Conservation (phyloP, 2,888 invertebrate genomes). For the Pseudanteris insignis region DNA sequence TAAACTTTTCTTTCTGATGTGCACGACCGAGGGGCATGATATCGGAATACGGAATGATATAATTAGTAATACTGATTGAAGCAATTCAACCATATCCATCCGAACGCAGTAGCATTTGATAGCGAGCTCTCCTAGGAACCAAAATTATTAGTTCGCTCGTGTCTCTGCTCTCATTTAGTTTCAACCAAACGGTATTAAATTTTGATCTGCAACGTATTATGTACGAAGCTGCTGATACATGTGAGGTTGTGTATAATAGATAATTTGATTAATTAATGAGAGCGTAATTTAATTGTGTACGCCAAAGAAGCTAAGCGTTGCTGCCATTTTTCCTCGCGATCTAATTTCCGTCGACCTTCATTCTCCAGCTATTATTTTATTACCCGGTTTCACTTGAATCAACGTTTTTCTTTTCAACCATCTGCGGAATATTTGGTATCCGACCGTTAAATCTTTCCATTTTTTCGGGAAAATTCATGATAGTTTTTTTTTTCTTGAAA, state of each 20-base stretch:
- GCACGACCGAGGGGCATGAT: conserved; percentile 31
- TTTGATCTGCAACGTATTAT: conserved; percentile 38
- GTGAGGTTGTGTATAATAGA: conserved; percentile 12
- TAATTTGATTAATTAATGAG: conserved; percentile 30
- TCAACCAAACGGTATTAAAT: conserved; percentile 42
- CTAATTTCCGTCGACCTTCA: too few species aligned
- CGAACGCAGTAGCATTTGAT: conserved; percentile 35
- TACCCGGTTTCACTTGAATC: too few species aligned
- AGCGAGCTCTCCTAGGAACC: conserved; percentile 44
- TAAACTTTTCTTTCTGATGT: conserved; percentile 36
- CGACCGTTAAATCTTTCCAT: too few species aligned
- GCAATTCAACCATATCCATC: conserved; percentile 45
- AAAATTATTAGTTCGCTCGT: conserved; percentile 50
- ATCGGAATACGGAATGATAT: conserved; percentile 54
- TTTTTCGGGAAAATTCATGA: too few species aligned
- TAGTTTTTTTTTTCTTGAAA: too few species aligned
- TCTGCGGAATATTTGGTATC: too few species aligned
- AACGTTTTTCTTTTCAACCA: too few species aligned
- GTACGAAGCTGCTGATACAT: conserved; percentile 14
- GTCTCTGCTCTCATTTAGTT: conserved; percentile 47
- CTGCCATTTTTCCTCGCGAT: too few species aligned
- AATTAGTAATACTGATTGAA: conserved; percentile 58
- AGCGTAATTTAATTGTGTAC: too few species aligned
- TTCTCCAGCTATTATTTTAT: too few species aligned
- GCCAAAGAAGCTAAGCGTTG: too few species aligned